Evolutionary conservation across 1,140 invertebrate species (phyloP).

Genomic region (Notospermus geniculatus): DNA sequence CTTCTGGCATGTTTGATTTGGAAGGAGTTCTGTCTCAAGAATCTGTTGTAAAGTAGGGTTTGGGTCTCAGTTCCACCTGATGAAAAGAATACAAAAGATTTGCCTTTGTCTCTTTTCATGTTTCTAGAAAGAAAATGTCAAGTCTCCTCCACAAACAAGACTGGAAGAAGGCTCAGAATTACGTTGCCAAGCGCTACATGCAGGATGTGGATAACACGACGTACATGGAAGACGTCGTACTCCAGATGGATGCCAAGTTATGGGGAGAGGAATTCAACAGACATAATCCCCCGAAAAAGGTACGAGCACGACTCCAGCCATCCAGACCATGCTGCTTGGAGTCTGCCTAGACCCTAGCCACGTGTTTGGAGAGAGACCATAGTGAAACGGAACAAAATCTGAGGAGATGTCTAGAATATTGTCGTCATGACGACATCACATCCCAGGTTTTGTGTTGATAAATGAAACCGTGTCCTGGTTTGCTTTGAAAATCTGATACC

Average conservation of each 20-base stretch:
- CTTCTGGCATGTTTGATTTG: neutral
- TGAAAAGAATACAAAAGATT: neutral
- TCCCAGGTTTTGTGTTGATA: too few relatives aligned
- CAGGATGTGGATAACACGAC: conserved; percentile 56
- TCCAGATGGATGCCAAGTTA: conserved; percentile 66
- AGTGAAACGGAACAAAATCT: too few relatives aligned
- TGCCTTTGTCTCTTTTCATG: conserved; percentile 4
- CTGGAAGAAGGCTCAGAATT: conserved; percentile 61
- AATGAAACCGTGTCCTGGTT: too few relatives aligned
- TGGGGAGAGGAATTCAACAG: conserved; percentile 66
- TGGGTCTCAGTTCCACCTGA: neutral
- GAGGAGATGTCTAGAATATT: too few relatives aligned
- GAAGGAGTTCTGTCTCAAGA: neutral
- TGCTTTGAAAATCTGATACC: too few relatives aligned
- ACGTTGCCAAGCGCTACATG: conserved; percentile 64
- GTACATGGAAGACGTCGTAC: conserved; percentile 63
- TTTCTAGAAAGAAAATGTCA: conserved; percentile 60
- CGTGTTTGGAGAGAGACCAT: too few relatives aligned
- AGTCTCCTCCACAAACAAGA: conserved; percentile 53
- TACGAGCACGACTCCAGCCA: conserved; percentile 24
- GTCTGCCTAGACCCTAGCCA: too few relatives aligned
- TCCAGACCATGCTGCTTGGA: too few relatives aligned
- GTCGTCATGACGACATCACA: too few relatives aligned
- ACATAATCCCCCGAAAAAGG: conserved; percentile 66
- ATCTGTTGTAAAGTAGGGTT: neutral